phyloP scores from a whole-genome alignment of 1,140 invertebrate genomes.

The Orussus abietinus region DNA sequence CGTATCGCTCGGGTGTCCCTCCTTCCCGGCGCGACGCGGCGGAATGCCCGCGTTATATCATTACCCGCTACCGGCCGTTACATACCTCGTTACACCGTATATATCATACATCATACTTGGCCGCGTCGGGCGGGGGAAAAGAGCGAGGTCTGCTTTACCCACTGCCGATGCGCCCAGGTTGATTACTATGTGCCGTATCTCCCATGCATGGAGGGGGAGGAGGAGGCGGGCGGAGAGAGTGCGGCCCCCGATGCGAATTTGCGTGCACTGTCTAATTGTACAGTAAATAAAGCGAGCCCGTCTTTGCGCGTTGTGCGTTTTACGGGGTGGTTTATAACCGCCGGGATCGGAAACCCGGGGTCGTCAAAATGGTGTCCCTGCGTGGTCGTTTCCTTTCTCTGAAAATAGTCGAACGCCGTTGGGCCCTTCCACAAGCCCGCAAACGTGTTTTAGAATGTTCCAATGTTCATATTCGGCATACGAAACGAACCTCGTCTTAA shows the following conservation, averaged over 20 bases:
- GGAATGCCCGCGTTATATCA: conserved; percentile 40
- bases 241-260: neutral
- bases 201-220: too few relatives aligned
- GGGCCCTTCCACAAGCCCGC: too few relatives aligned
- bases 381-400: too few relatives aligned
- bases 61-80: conserved; percentile 43
- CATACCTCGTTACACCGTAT: conserved; percentile 39
- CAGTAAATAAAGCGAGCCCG: conserved; percentile 20
- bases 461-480: too few relatives aligned
- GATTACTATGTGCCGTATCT: conserved; percentile 25
- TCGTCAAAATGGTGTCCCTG: too few relatives aligned
- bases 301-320: too few relatives aligned
- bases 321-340: conserved; percentile 1
- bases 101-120: conserved; percentile 36
- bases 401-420: too few relatives aligned
- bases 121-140: conserved; percentile 21
- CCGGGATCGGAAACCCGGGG: neutral
- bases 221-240: too few relatives aligned
- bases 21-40: too few relatives aligned
- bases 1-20: too few relatives aligned
- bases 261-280: conserved; percentile 28
- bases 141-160: conserved; percentile 12
- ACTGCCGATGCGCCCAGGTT: conserved; percentile 23
- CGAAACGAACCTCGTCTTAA: too few relatives aligned
- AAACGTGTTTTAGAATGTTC: too few relatives aligned